Percentiles rank a stretch among this genome's conserved stretches.
Conservation (phyloP, 2,797 vertebrate genomes). For the Premnoplex brunnescens region DNA sequence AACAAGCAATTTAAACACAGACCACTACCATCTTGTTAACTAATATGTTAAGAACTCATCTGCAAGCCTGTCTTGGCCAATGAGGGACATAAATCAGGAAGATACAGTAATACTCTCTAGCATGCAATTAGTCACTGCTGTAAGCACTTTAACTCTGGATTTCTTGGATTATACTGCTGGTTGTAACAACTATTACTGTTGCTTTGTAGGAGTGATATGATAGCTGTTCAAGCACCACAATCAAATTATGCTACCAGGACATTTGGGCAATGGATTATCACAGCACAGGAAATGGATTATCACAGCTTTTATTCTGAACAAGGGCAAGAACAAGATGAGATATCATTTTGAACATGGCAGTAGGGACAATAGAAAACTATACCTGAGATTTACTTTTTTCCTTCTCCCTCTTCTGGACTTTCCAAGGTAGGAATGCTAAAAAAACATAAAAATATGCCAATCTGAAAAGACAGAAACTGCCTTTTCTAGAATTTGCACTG, state of each 20-base stretch:
- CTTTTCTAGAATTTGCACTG: background rate
- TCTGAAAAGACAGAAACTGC: background rate
- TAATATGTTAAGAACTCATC: background rate
- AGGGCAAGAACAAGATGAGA: background rate
- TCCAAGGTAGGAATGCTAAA: background rate
- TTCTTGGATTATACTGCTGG: slow-evolving; percentile 17
- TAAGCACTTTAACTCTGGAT: slow-evolving; percentile 22
- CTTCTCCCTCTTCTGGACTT: background rate
- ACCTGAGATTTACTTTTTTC: background rate
- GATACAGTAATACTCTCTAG: slow-evolving; percentile 1
- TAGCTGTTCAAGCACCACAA: background rate
- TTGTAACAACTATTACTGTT: background rate
- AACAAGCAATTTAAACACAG: background rate
- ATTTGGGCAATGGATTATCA: slow-evolving; percentile 12
- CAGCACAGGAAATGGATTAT: slow-evolving; percentile 44
- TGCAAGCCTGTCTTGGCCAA: background rate
- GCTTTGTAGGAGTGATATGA: background rate
- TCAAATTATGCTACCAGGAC: slow-evolving; percentile 22
- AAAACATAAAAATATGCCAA: background rate
- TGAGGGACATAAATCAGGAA: background rate
- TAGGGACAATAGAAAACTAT: background rate
- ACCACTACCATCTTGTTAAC: background rate
- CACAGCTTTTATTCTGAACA: slow-evolving; percentile 8
- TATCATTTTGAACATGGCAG: background rate
- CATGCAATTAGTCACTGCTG: slow-evolving; percentile 9